Evolutionary conservation across 1,140 invertebrate genomes (phyloP), one percentile per base, ranked within the genome.

Genomic region (Vanessa tameamea): DNA sequence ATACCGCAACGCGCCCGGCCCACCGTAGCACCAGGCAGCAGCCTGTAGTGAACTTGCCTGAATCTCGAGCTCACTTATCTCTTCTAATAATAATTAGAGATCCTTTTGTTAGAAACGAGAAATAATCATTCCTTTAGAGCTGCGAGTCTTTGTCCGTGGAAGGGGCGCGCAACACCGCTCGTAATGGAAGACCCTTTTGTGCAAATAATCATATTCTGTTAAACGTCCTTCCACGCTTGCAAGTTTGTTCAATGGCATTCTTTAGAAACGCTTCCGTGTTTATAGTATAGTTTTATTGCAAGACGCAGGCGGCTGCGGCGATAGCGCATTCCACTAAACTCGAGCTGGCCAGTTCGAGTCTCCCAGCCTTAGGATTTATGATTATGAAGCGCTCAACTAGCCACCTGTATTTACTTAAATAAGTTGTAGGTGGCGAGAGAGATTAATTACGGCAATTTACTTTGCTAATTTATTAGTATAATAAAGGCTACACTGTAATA

Each of bases 21-120:
- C n/a, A 9, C 51, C n/a, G n/a, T n/a, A n/a, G n/a, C n/a, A n/a
- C n/a, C n/a, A n/a, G 0, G 1, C 3, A 4, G 55, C 55, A 0
- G 12, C 43, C 55, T 73, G 57, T 48, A 69, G 47, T 64, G 64
- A 64, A 73, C 43, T 73, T 61, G 53, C 76, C 59, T 79, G 57
- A 74, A 79, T 78, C 69, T 76, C 57, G 70, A 73, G 61, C 77
- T 77, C 64, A 80, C 80, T 79, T 76, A 82, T 81, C 80, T 80
- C 71, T 61, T 82, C 70, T 76, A 78, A 86, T 82, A 78, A 86
- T 82, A 87, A 85, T 85, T 83, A 83, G 76, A 84, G 78, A 81
- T 82, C 75, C 80, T 82, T 84, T 89, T 87, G 84, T 85, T 81
- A 78, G 68, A 78, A 85, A 84, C 78, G 82, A 83, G 82, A 84